phyloP scores from a whole-genome alignment of 2,113 vertebrate genomes.

The Sinosuthora webbiana region DNA sequence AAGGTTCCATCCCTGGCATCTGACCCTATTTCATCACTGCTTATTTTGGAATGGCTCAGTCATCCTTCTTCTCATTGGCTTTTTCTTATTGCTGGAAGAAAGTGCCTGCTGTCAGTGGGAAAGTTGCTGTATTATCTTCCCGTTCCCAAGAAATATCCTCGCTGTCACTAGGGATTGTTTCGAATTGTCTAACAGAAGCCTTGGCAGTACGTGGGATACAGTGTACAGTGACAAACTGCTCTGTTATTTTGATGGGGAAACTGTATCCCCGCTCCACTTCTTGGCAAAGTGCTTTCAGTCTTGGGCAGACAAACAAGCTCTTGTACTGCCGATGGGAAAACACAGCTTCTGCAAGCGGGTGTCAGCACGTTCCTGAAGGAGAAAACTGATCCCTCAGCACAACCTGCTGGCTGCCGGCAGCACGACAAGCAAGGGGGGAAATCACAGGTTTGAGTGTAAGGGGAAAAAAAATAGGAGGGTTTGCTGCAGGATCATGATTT shows the following conservation, averaged over 20 bases:
- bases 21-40: not conserved
- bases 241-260: not conserved
- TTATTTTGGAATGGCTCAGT: not conserved
- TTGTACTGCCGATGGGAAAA: not conserved
- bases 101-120: not conserved
- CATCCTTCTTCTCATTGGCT: not conserved
- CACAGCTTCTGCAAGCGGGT: not conserved
- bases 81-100: not conserved
- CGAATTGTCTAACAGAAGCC: not conserved
- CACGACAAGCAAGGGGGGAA: not conserved
- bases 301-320: not conserved
- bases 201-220: not conserved
- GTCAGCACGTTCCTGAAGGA: not conserved
- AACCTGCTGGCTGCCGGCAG: slow-evolving; percentile 16
- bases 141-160: not conserved
- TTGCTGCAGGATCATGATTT: not conserved
- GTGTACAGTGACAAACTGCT: not conserved
- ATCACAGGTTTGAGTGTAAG: rapidly evolving
- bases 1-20: not conserved
- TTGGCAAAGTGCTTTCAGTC: not conserved
- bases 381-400: slow-evolving; percentile 19
- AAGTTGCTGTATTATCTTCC: not conserved
- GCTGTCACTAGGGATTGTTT: not conserved
- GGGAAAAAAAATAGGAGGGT: not conserved
- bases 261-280: not conserved